Conservation (phyloP, 2,797 vertebrate species). For the Coregonus sp. region DNA sequence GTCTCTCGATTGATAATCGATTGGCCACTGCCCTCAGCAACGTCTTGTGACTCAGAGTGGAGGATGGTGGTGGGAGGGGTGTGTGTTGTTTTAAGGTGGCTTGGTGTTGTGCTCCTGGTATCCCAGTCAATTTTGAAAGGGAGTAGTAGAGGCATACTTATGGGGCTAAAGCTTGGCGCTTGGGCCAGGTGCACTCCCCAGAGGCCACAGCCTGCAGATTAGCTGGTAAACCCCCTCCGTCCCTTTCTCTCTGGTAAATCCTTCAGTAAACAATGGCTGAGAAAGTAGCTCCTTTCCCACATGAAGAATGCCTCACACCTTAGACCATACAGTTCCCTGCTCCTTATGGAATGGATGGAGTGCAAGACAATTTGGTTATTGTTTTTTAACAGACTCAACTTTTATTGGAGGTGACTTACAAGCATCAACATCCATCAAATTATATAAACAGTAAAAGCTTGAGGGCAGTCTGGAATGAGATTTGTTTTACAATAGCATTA, state of each 20-base stretch:
- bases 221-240: slow-evolving; percentile 1
- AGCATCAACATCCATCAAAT: slow-evolving; percentile 43
- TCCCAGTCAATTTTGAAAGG: not conserved
- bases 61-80: slow-evolving; percentile 27
- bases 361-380: not conserved
- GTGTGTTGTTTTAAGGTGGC: slow-evolving; percentile 31
- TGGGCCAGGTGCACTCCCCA: slow-evolving; percentile 11
- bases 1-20: slow-evolving; percentile 17
- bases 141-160: not conserved
- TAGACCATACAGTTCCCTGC: not conserved
- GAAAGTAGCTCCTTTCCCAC: not conserved
- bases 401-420: slow-evolving; percentile 61
- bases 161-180: slow-evolving; percentile 2
- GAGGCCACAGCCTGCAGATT: slow-evolving; percentile 20
- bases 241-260: not conserved
- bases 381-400: not conserved
- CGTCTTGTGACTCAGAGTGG: slow-evolving; percentile 45
- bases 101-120: not conserved
- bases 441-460: slow-evolving; percentile 38
- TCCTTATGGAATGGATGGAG: not conserved
- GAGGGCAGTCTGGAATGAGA: slow-evolving; percentile 32
- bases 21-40: slow-evolving; percentile 39
- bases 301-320: not conserved
- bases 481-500: slow-evolving; percentile 35
- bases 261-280: not conserved